Evolutionary conservation across 2,797 vertebrate species (phyloP), one percentile per base, ranked within the genome.

Genomic region (Acanthurus tractus): DNA sequence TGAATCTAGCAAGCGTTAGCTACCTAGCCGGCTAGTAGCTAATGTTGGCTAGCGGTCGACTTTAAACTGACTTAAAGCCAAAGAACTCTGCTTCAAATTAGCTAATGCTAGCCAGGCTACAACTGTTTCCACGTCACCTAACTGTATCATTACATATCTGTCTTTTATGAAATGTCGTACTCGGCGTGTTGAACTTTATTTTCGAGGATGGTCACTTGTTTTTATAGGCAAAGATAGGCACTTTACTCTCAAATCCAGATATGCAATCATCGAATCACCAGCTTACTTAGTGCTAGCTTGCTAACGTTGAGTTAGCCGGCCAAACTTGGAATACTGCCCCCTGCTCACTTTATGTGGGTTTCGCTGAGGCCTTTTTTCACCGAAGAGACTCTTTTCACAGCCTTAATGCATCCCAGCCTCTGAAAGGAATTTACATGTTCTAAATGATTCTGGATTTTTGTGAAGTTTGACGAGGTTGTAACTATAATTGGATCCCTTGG

Each of bases 1-100:
- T 68, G 36, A 63, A 88, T 84, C 69, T 63, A 87, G 83, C 86
- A 25, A 72, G 52, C 63, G 53, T 89, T 88, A 84, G 91, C 89
- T 62, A 65, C 23, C 85, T 93, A 91, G 91, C 92, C 34, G 89
- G 90, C 88, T 89, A 90, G 89, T 79, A 72, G 90, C 90, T 90
- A 89, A 86, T 79, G 54, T 38, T 54, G 63, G 86, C 85, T 84
- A 80, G 79, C 75, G 25, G 71, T 61, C 56, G 75, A 84, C 81
- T 87, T 80, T 70, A 78, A 78, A 84, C 71, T 57, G 86, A 88
- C 77, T 85, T 74, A 69, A 88, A 92, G 80, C 89, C 89, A 89
- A 91, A 88, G 82, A 90, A 64, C 86, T 85, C 69, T 72, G 85
- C 45, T 89, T 88, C 72, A 83, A 77, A 84, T 87, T 72, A 89